phyloP scores from a whole-genome alignment of 2,113 vertebrate species.

The Hyaena hyaena region DNA sequence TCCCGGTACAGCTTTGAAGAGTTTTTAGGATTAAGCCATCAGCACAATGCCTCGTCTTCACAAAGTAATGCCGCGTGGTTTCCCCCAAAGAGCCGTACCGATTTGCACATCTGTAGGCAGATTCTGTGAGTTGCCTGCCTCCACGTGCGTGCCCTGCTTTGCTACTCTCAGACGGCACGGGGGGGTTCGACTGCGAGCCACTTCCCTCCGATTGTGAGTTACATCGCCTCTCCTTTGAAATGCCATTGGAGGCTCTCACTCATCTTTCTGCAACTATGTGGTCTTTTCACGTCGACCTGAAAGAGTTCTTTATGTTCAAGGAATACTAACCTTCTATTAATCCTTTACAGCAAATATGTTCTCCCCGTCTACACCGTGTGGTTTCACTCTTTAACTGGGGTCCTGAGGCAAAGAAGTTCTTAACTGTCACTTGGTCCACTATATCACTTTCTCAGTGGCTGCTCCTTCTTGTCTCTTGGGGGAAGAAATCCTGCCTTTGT shows the following conservation, averaged over 20 bases:
- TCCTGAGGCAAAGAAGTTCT: background rate
- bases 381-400: background rate
- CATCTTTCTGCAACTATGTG: accelerated
- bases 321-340: background rate
- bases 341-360: accelerated
- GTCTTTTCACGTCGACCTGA: no score
- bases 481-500: background rate
- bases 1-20: background rate
- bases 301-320: background rate
- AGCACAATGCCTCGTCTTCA: background rate
- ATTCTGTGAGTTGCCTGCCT: background rate
- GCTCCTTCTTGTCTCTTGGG: background rate
- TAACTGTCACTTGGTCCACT: background rate
- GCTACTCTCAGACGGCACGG: background rate
- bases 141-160: background rate
- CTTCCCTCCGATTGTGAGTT: background rate
- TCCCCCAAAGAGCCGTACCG: background rate
- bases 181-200: no score
- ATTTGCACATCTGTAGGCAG: no score
- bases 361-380: no score
- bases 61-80: background rate
- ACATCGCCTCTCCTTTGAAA: background rate
- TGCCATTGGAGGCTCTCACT: no score
- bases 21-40: background rate
- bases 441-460: background rate